A percentile compares a stretch with the other conserved stretches of the same genome.
Conservation (phyloP, 2,113 vertebrate genomes). For the Chloropsis hardwickii region DNA sequence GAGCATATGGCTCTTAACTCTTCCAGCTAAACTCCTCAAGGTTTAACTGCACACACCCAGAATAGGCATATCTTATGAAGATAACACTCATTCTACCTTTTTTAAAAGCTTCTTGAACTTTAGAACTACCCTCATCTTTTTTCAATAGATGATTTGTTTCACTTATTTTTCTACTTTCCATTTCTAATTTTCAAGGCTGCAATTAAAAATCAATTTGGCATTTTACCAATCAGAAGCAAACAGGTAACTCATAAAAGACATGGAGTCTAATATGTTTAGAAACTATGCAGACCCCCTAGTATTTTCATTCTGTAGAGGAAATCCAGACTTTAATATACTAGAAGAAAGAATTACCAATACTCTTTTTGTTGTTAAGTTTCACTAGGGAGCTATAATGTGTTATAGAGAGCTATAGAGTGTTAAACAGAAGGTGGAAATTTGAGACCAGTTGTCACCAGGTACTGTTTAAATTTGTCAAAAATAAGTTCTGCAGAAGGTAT, state of each 20-base stretch:
- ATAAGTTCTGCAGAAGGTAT: background rate
- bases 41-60: conserved; percentile 47
- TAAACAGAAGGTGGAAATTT: background rate
- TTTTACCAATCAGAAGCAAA: conserved; percentile 41
- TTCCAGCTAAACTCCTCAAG: conserved; percentile 31
- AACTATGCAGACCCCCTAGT: background rate
- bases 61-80: conserved; percentile 63
- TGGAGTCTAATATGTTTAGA: background rate
- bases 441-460: background rate
- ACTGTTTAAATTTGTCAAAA: conserved; percentile 1
- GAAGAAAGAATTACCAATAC: background rate
- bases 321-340: background rate
- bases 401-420: background rate
- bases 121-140: conserved; percentile 64
- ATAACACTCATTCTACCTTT: conserved; percentile 55
- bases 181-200: conserved; percentile 1
- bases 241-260: background rate
- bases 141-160: conserved; percentile 41
- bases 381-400: background rate
- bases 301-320: background rate
- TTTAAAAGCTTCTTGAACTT: conserved; percentile 70
- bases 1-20: conserved; percentile 26
- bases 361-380: background rate
- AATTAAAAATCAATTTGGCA: conserved; percentile 38
- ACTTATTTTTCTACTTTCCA: conserved; percentile 15